phyloP scores from a whole-genome alignment of 1,140 invertebrate genomes.

The Lepidurus packardi region DNA sequence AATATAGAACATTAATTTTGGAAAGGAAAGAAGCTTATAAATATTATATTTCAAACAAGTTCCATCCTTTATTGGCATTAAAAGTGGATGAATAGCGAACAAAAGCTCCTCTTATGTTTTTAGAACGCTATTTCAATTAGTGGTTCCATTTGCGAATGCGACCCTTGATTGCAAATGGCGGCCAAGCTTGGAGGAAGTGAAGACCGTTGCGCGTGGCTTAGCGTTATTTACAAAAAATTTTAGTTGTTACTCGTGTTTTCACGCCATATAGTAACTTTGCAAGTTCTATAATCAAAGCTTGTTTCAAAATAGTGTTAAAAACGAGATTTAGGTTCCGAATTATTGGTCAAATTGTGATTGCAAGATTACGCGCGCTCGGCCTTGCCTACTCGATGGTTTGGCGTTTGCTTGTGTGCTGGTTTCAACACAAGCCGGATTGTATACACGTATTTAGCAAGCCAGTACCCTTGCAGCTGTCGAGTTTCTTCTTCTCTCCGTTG shows the following conservation, averaged over 20 bases:
- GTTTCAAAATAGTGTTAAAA: neutral
- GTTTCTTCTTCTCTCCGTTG: neutral
- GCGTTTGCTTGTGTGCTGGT: constrained; percentile 12
- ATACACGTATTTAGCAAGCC: neutral
- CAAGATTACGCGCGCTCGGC: neutral
- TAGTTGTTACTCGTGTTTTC: constrained; percentile 1
- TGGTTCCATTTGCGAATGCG: neutral
- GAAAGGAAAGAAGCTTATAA: too few relatives aligned
- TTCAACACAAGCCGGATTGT: neutral
- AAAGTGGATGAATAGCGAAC: neutral
- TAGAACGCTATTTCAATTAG: neutral
- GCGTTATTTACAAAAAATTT: constrained; percentile 7
- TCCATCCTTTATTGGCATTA: too few relatives aligned
- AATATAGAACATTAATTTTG: too few relatives aligned
- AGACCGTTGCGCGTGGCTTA: constrained; percentile 7
- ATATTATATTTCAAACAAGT: too few relatives aligned
- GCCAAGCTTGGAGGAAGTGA: constrained; percentile 14
- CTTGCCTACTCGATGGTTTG: constrained; percentile 8
- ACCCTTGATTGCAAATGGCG: neutral
- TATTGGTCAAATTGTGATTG: neutral
- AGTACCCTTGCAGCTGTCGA: neutral
- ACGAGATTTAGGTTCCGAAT: neutral
- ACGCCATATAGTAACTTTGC: neutral
- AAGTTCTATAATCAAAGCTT: neutral
- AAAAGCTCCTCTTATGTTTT: neutral